Percentiles rank a stretch among this genome's conserved stretches.
These are phyloP conservation scores for Endomychus coccineus DNA, from an alignment of 2,888 invertebrate species.

Conservation along the genomic window DNA sequence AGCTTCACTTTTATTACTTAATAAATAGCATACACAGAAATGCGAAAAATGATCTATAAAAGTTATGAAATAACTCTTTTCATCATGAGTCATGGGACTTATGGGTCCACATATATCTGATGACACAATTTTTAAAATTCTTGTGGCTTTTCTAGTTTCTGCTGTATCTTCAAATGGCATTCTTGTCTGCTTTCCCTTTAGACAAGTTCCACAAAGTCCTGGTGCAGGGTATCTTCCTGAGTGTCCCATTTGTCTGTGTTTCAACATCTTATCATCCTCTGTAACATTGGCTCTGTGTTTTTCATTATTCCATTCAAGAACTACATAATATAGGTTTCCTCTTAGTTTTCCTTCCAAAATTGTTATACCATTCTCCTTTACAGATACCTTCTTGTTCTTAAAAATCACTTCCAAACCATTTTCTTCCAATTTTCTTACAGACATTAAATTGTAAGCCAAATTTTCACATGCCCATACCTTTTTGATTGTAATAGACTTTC, in stretches of 20 bases:
- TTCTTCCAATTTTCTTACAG: conserved; percentile 17
- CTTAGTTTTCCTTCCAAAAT: too few species aligned
- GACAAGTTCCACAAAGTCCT: conserved; percentile 15
- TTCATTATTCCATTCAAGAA: too few species aligned
- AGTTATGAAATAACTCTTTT: conserved; percentile 21
- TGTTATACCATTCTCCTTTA: too few species aligned
- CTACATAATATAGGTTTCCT: too few species aligned
- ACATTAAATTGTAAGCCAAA: conserved; percentile 14
- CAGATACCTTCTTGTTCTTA: conserved; percentile 5
- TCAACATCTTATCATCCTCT: conserved; percentile 4
- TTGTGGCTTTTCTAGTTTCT: conserved; percentile 17
- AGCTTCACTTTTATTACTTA: conserved; percentile 25
- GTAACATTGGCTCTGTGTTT: background rate
- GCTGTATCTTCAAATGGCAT: conserved; percentile 10
- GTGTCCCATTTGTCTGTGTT: conserved; percentile 15
- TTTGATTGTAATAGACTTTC: conserved; percentile 7
- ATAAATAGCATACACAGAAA: conserved; percentile 20
- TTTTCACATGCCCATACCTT: conserved; percentile 17
- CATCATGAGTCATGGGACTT: conserved; percentile 17
- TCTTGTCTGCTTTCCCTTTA: conserved; percentile 16
- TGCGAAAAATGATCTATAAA: conserved; percentile 26
- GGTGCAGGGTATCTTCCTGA: conserved; percentile 6
- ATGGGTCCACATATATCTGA: conserved; percentile 27
- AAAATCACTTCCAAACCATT: conserved; percentile 11
- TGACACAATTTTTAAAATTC: conserved; percentile 20